phyloP scores from a whole-genome alignment of 2,888 invertebrate genomes.

The Mythimna impura region DNA sequence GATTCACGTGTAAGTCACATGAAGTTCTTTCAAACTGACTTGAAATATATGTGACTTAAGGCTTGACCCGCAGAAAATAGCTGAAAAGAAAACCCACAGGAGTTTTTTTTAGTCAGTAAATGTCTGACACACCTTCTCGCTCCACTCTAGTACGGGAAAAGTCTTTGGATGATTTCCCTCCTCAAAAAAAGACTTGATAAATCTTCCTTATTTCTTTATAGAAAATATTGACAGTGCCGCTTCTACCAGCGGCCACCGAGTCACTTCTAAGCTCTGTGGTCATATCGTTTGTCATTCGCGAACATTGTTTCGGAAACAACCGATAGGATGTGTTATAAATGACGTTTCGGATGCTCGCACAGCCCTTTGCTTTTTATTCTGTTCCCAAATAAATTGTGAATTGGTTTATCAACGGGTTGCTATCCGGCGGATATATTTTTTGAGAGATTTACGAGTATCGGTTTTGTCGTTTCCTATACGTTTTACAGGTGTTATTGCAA shows the following conservation, averaged over 20 bases:
- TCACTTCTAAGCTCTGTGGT: neutral
- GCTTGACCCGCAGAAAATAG: too few species aligned
- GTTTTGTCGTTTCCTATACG: constrained; percentile 15
- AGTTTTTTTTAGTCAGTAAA: too few species aligned
- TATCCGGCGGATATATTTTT: constrained; percentile 40
- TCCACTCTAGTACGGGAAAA: too few species aligned
- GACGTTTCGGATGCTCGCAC: constrained; percentile 68
- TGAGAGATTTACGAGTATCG: constrained; percentile 39
- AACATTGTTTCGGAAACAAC: constrained; percentile 74
- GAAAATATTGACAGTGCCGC: too few species aligned
- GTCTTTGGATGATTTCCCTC: too few species aligned
- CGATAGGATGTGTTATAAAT: constrained; percentile 80
- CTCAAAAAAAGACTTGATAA: too few species aligned
- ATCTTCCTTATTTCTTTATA: too few species aligned
- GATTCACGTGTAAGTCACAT: too few species aligned
- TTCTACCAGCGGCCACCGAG: neutral
- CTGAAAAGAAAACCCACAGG: too few species aligned
- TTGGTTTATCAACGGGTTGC: constrained; percentile 63
- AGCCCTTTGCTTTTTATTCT: constrained; percentile 60
- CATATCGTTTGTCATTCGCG: constrained; percentile 63
- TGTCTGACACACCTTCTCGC: too few species aligned
- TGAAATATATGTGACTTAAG: too few species aligned
- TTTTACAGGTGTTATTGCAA: constrained; percentile 11
- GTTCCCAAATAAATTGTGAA: constrained; percentile 67
- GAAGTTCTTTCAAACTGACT: too few species aligned